Evolutionary conservation across 2,888 invertebrate species (phyloP), one percentile per base, ranked within the genome.

Genomic region (Crocallis elinguaria): DNA sequence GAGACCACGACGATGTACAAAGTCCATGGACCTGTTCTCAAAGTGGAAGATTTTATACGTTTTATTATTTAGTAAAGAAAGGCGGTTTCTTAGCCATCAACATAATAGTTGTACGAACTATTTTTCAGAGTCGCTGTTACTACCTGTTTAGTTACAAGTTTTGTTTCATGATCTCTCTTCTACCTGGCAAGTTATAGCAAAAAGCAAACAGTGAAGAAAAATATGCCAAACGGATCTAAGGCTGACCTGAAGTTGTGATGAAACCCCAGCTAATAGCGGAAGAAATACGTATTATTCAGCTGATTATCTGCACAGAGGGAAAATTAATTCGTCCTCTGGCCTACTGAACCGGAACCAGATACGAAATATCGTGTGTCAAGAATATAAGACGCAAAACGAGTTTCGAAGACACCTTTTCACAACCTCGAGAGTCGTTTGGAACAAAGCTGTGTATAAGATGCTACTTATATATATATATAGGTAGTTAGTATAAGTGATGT

Each of bases 331-430:
- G 42, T 51, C 44, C 43, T 53, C 41, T 45, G 50, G 53, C 42
- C 41, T 39, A 53, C 49, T 30, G 53, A 58, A 51, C 60, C 42
- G 53, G 55, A 55, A 62, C 49, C 45, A 48, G 51, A 55, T 57
- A 58, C 46, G 42, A 60, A 49, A 55, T 46, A 57, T 51, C 25
- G 30, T 58, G 51, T 57, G 44, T 58, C 57, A 46, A 60, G 60
- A 58, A 53, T 60, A 57, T 55, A 42, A 63, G 62, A 55, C 25
- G 52, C 56, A 60, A 60, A 69, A 67, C 67, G 57, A 57, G 66
- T 66, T 70, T 61, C 52, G 69, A 69, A 69, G 68, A 73, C 66
- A 73, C 69, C 66, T 69, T 69, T 67, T 62, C 64, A 64, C 62
- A 59, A 62, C 68, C 64, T 69, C 69, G 67, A 43, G 54, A n/a